Evolutionary conservation across 2,797 vertebrate genomes (phyloP).

Genomic region (Danionella dracula): DNA sequence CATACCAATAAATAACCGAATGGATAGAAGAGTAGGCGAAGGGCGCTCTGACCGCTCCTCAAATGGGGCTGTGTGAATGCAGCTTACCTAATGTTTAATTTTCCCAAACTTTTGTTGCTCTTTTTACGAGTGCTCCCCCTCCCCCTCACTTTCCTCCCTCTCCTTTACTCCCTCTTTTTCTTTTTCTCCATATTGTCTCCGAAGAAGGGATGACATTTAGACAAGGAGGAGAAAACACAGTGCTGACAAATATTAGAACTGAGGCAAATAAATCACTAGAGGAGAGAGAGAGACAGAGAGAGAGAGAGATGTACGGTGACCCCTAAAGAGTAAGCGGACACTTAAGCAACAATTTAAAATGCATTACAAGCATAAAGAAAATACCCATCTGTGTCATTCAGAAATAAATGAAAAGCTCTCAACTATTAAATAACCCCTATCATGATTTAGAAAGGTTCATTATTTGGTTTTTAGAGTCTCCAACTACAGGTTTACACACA

Average conservation of each 20-base stretch:
- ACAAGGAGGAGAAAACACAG: conserved; percentile 76
- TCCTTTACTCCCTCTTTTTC: conserved; percentile 51
- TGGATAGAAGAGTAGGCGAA: conserved; percentile 28
- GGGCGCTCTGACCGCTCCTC: conserved; percentile 21
- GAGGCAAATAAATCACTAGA: conserved; percentile 76
- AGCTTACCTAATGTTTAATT: conserved; percentile 79
- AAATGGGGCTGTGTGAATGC: conserved; percentile 54
- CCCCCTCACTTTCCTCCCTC: conserved; percentile 47
- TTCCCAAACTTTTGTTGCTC: conserved; percentile 81
- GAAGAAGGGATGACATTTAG: conserved; percentile 82
- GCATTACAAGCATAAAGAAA: background rate
- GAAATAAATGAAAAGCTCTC: too few relatives aligned
- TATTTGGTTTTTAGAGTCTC: too few relatives aligned
- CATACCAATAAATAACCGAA: conserved; percentile 36
- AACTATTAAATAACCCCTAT: too few relatives aligned
- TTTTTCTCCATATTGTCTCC: conserved; percentile 72
- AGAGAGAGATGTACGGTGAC: conserved; percentile 22
- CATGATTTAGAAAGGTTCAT: too few relatives aligned
- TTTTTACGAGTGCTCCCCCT: conserved; percentile 71
- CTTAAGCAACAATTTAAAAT: background rate
- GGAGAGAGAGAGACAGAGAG: conserved; percentile 39
- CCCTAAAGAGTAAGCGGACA: background rate
- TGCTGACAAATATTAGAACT: conserved; percentile 80
- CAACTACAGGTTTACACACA: too few relatives aligned
- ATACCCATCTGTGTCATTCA: too few relatives aligned